Conservation (phyloP, 37 sponge, comb jelly and placozoan genomes). For the Hormiphora californensis region DNA sequence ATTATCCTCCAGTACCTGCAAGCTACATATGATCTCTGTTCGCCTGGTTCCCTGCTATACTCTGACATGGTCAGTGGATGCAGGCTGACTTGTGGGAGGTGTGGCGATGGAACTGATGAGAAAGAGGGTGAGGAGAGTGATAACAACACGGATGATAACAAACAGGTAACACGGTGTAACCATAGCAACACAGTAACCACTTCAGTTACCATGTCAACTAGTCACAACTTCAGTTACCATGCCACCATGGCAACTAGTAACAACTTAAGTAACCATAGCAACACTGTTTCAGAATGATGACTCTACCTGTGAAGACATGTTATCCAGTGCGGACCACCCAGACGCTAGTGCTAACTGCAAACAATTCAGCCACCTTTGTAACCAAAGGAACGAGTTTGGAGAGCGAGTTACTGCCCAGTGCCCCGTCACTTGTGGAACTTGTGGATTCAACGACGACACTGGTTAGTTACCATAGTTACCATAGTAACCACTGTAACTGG, state of each 20-base stretch:
- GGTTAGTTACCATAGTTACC: too few relatives aligned
- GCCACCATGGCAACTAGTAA: too few relatives aligned
- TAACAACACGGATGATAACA: too few relatives aligned
- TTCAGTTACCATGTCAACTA: too few relatives aligned
- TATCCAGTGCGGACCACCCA: background rate
- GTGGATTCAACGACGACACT: background rate
- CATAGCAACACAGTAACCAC: too few relatives aligned
- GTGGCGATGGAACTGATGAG: background rate
- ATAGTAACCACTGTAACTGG: too few relatives aligned
- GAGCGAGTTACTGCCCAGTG: background rate
- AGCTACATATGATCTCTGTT: background rate
- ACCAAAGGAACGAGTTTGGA: background rate
- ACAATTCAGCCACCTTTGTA: background rate
- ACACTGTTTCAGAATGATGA: background rate
- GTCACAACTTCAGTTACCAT: too few relatives aligned
- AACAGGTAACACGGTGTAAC: too few relatives aligned
- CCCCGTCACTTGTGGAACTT: background rate
- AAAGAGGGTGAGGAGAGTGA: background rate
- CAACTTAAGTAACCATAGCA: too few relatives aligned
- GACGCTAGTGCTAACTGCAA: background rate
- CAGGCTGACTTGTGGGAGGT: background rate
- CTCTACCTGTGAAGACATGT: background rate
- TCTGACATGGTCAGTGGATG: background rate
- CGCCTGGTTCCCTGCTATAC: background rate
- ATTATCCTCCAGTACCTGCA: background rate